Evolutionary conservation across 2,888 invertebrate species (phyloP).

Genomic region (Hedychridium roseum): DNA sequence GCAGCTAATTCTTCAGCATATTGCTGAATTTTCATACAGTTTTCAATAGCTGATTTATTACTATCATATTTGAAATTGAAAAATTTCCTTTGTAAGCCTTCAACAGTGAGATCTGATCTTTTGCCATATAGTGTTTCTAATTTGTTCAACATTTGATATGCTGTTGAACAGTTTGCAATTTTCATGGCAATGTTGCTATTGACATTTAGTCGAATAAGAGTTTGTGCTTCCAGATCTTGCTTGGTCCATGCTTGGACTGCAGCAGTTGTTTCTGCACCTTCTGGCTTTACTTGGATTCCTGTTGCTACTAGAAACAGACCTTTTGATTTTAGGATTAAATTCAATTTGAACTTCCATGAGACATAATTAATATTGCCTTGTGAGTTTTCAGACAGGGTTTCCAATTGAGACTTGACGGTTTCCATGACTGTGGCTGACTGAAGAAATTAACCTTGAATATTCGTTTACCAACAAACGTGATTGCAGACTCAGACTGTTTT

Average conservation of each 20-base stretch:
- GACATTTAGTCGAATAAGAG: constrained; percentile 32
- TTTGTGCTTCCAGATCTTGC: constrained; percentile 33
- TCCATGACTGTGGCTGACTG: too few relatives aligned
- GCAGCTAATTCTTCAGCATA: constrained; percentile 17
- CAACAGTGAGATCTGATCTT: constrained; percentile 25
- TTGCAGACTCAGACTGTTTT: too few relatives aligned
- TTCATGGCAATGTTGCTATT: constrained; percentile 28
- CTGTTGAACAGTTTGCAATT: constrained; percentile 29
- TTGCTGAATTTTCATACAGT: constrained; percentile 21
- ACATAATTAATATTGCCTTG: constrained; percentile 27
- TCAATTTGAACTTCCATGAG: constrained; percentile 34
- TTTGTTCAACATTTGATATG: constrained; percentile 25
- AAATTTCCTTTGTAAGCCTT: constrained; percentile 30
- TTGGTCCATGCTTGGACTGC: constrained; percentile 23
- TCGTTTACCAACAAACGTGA: too few relatives aligned
- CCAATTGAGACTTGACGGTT: constrained; percentile 30
- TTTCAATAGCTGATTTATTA: constrained; percentile 22
- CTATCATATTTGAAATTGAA: constrained; percentile 28
- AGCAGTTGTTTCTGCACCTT: constrained; percentile 16
- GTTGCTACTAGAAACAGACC: constrained; percentile 26
- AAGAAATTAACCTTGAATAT: too few relatives aligned
- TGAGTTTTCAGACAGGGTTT: constrained; percentile 26
- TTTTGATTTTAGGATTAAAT: constrained; percentile 31
- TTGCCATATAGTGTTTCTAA: constrained; percentile 27
- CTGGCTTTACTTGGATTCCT: constrained; percentile 22